Conservation (phyloP, 2,888 invertebrate genomes). For the Acanthopleura granulata region DNA sequence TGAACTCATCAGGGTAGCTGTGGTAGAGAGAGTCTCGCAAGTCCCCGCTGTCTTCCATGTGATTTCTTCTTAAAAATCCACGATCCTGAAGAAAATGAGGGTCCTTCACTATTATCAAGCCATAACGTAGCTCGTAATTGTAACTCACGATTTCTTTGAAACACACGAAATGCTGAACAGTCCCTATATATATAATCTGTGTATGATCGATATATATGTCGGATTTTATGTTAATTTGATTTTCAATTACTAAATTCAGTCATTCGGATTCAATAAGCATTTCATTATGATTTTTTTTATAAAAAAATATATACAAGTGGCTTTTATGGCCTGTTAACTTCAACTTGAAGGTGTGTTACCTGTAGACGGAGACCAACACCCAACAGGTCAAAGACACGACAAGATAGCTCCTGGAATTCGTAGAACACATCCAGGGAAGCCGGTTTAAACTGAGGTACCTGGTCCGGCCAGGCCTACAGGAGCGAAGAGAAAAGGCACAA, state of each 20-base stretch:
- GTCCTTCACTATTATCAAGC: not conserved
- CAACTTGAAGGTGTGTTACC: not conserved
- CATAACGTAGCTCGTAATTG: not conserved
- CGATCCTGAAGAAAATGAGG: not conserved
- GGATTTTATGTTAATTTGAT: no score
- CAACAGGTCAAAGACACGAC: not conserved
- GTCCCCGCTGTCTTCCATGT: not conserved
- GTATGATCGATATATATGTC: no score
- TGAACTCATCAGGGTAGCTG: not conserved
- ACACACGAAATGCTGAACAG: no score
- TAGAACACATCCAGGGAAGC: not conserved
- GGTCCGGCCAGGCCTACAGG: not conserved
- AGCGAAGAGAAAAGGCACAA: no score
- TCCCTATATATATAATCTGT: no score
- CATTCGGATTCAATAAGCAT: no score
- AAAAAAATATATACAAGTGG: no score
- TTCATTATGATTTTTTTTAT: no score
- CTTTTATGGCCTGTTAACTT: no score
- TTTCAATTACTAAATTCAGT: no score
- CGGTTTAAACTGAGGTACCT: not conserved
- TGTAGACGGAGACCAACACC: not conserved
- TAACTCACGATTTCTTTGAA: not conserved
- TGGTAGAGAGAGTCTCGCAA: not conserved
- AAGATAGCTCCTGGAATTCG: not conserved
- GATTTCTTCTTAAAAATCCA: not conserved